These are phyloP conservation scores for Propsilocerus akamusi DNA, from an alignment of 1,140 invertebrate species.

Conservation along the genomic window DNA sequence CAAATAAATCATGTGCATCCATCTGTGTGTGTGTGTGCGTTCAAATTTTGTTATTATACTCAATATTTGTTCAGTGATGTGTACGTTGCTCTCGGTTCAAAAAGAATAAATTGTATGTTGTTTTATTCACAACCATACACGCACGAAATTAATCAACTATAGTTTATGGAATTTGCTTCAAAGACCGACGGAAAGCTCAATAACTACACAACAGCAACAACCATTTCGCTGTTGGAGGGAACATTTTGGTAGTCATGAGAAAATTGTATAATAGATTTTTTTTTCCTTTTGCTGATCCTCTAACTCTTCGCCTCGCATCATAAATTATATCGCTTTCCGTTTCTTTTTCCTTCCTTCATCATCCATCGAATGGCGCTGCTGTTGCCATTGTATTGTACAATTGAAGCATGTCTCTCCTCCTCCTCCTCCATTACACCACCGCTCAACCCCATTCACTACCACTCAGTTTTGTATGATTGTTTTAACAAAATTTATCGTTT, in stretches of 20 bases:
- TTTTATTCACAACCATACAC: neutral
- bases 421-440: neutral
- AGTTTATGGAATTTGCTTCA: too few relatives aligned
- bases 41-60: too few relatives aligned
- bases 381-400: neutral
- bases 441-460: neutral
- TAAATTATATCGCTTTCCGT: neutral
- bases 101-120: too few relatives aligned
- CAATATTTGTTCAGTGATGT: too few relatives aligned
- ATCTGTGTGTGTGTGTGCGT: too few relatives aligned
- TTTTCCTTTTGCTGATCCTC: neutral
- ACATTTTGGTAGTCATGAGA: neutral
- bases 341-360: neutral
- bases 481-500: conserved; percentile 13
- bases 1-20: too few relatives aligned
- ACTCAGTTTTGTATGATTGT: neutral
- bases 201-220: too few relatives aligned
- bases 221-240: too few relatives aligned
- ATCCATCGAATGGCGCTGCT: neutral
- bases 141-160: neutral
- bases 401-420: too few relatives aligned
- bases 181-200: too few relatives aligned
- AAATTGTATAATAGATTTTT: neutral
- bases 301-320: neutral
- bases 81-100: too few relatives aligned